Base-by-base conservation (phyloP, 2,797 vertebrate species). In the Clamator glandarius region DNA sequence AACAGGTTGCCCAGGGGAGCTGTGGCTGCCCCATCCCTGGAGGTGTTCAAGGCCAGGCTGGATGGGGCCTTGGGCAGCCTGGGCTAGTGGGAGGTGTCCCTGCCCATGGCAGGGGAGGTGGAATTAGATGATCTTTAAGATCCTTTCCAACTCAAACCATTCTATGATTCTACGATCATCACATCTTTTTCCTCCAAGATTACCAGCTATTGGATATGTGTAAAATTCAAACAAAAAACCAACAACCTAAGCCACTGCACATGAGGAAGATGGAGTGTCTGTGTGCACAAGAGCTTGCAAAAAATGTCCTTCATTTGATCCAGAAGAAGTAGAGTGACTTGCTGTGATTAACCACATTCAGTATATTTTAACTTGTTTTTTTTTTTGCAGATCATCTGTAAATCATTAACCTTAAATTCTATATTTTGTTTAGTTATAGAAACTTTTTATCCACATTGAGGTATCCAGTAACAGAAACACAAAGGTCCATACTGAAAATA, bases 381-480 rank as follows among this genome's bases (percentile, higher is more conserved):
- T 61, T 15, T 19, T 55, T 72, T 78, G 58, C 70, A 52, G 25
- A 75, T 14, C 9, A 52, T 12, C 16, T 48, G 15, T 52, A 67
- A 36, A 33, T 31, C 44, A 61, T 8, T 59, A 8, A 51, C 74
- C 28, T 44, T 26, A 63, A 70, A 59, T 35, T 15, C 28, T 54
- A 24, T 31, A 55, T 50, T 68, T 55, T 44, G 10, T 31, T 19
- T 36, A 67, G 28, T n/a, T 66, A 84, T 4, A 44, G 42, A 69
- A 91, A 59, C 15, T 29, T 29, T 68, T 86, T 31, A 64, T 36
- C n/a, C 25, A 2, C 35, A 29, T 7, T 0, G 0, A 74, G 4
- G 16, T 46, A 51, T 21, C 15, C 18, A 35, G 25, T 35, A 67
- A 46, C 13, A 62, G 85, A 89, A 33, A 1, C n/a, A 80, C 10